Evolutionary conservation across 1,140 invertebrate genomes (phyloP), one percentile per base, ranked within the genome.

Genomic region (Drosophila oshimai): DNA sequence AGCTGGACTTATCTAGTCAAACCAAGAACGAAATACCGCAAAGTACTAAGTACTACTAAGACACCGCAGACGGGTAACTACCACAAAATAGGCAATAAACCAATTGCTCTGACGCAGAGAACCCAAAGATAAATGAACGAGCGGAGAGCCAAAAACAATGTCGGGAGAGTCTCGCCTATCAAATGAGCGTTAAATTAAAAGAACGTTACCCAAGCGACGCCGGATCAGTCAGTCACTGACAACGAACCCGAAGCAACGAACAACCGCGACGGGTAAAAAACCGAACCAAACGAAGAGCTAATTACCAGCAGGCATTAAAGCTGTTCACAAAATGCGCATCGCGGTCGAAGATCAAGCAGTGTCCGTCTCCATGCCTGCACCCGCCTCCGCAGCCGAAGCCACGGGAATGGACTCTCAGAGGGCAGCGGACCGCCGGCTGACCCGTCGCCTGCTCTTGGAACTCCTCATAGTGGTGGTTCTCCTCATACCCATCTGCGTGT

Each of bases 401-500:
- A n/a, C 44, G 5, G 26, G 17, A 13, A 10, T 26, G n/a, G 18
- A 36, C 7, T 34, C 1, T 5, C 71, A 24, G 22, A 31, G 29
- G 10, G 33, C 18, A 1, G 71, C 42, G 1, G 65, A 79, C 18
- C 80, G 77, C 2, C 44, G 50, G 12, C 10, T 69, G 4, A 42
- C 39, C 2, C 84, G 58, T 2, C 68, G 74, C 4, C 28, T 89
- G 13, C 36, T 89, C 4, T 37, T 76, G 58, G 89, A 90, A 29
- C 60, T 90, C 5, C 44, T 89, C 4, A 61, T 90, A 6, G 34
- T 90, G 0, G 64, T 89, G 15, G 45, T 87, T 9, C 72, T 90
- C 4, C 0, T 62, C 0, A 77, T 96, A 69, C 92, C 94, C 5
- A 94, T 96, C 55, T 91, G 96, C 42, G 92, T 94, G 60, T 94